Percentiles rank a stretch among this genome's conserved stretches.
These are phyloP conservation scores for Reinhardtius hippoglossoides DNA, from an alignment of 2,113 vertebrate species.

Conservation along the genomic window DNA sequence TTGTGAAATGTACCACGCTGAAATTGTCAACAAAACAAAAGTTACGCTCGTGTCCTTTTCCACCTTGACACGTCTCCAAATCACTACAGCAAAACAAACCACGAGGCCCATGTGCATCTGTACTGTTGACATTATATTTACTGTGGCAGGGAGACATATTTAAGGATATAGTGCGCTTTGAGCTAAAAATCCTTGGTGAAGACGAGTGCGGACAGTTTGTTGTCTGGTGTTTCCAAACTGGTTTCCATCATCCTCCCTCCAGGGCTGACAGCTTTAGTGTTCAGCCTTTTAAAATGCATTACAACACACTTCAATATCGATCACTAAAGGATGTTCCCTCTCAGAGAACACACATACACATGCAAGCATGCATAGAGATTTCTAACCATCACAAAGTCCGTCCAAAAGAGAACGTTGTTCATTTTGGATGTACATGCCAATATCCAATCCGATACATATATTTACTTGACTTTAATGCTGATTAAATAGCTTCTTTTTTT, in stretches of 20 bases:
- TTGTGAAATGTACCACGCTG: slow-evolving; percentile 8
- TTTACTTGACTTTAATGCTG: too few species aligned
- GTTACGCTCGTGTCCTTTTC: not conserved
- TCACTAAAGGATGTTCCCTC: slow-evolving; percentile 38
- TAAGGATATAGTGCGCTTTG: slow-evolving; percentile 24
- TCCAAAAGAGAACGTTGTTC: too few species aligned
- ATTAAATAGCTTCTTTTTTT: too few species aligned
- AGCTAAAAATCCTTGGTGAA: slow-evolving; percentile 42
- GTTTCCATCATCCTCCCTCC: slow-evolving; percentile 8
- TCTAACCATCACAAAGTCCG: too few species aligned
- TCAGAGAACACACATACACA: not conserved
- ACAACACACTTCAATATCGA: slow-evolving; percentile 51
- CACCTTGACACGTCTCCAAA: slow-evolving; percentile 19
- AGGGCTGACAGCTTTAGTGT: slow-evolving; percentile 50
- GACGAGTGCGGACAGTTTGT: slow-evolving; percentile 19
- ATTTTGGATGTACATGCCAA: too few species aligned
- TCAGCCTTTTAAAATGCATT: slow-evolving; percentile 66
- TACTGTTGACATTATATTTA: slow-evolving; percentile 38
- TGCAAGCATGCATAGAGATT: too few species aligned
- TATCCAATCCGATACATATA: too few species aligned
- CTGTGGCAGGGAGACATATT: slow-evolving; percentile 17
- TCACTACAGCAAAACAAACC: slow-evolving; percentile 3
- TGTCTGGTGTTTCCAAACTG: slow-evolving; percentile 11
- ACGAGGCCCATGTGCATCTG: slow-evolving; percentile 1
- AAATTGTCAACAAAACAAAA: slow-evolving; percentile 21